phyloP scores from a whole-genome alignment of 2,888 invertebrate species.

The Cephonodes hylas region DNA sequence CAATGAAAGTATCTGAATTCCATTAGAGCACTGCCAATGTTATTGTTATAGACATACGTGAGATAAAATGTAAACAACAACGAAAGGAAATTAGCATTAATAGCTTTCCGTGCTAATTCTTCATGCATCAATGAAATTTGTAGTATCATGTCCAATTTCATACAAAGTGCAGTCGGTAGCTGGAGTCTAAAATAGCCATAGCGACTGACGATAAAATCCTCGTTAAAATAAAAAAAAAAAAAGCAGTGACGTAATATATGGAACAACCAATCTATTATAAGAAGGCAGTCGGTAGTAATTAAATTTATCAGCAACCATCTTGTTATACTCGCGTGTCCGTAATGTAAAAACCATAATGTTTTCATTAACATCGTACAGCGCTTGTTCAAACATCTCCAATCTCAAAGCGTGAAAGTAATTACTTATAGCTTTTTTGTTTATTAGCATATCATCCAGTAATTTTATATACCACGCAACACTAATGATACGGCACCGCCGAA shows the following conservation, averaged over 20 bases:
- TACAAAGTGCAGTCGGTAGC: too few relatives aligned
- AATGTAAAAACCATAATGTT: slow-evolving; percentile 6
- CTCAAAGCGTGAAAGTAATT: slow-evolving; percentile 5
- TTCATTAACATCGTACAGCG: background rate
- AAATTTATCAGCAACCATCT: background rate
- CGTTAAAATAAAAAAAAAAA: background rate
- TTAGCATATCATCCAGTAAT: slow-evolving; percentile 24
- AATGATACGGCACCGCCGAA: slow-evolving; percentile 35
- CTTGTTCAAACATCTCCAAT: slow-evolving; percentile 1
- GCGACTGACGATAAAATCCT: too few relatives aligned
- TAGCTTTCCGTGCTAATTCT: too few relatives aligned
- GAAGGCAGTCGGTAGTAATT: background rate
- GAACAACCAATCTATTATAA: background rate
- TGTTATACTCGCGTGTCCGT: background rate
- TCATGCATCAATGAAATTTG: too few relatives aligned
- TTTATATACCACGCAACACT: slow-evolving; percentile 51
- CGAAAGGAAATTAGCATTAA: too few relatives aligned
- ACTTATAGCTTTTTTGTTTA: slow-evolving; percentile 1
- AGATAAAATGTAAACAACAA: too few relatives aligned
- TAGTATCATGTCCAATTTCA: too few relatives aligned
- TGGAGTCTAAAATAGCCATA: background rate
- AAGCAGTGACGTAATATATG: background rate
- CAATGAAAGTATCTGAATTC: too few relatives aligned
- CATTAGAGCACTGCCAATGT: too few relatives aligned
- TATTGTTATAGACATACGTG: too few relatives aligned